phyloP scores from a whole-genome alignment of 2,888 invertebrate genomes.

The Phasia obesa region DNA sequence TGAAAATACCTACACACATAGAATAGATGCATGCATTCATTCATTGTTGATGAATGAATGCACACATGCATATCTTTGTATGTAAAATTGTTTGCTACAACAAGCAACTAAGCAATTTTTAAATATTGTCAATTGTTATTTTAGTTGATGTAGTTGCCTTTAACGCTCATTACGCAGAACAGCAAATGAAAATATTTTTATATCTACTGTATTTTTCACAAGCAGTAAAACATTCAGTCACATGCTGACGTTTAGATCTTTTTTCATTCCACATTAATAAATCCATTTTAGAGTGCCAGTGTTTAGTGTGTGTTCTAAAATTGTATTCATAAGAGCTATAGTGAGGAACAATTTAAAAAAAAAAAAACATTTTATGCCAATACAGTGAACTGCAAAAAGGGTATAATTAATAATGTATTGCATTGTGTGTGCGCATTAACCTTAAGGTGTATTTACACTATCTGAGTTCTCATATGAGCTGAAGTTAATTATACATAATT shows the following conservation, averaged over 20 bases:
- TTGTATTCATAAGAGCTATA: too few relatives aligned
- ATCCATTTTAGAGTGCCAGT: constrained; percentile 21
- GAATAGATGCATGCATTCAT: too few relatives aligned
- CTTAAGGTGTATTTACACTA: too few relatives aligned
- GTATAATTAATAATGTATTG: too few relatives aligned
- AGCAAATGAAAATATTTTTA: constrained; percentile 31
- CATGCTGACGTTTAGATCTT: constrained; percentile 11
- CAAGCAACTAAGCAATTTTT: constrained; percentile 56
- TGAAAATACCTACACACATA: neutral
- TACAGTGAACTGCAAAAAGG: too few relatives aligned
- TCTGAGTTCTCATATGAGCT: too few relatives aligned
- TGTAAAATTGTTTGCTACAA: constrained; percentile 17
- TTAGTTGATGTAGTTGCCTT: constrained; percentile 29
- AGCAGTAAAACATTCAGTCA: neutral
- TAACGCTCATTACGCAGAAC: constrained; percentile 75
- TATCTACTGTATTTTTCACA: neutral
- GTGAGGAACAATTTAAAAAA: too few relatives aligned
- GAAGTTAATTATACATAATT: too few relatives aligned
- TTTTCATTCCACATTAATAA: constrained; percentile 2
- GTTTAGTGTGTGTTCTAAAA: constrained; percentile 2
- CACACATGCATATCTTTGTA: neutral
- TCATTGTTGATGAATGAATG: neutral
- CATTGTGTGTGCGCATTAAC: too few relatives aligned
- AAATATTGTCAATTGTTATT: constrained; percentile 52
- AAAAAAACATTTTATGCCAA: too few relatives aligned